phyloP scores from a whole-genome alignment of 2,888 invertebrate genomes.

The Enchytraeus crypticus region DNA sequence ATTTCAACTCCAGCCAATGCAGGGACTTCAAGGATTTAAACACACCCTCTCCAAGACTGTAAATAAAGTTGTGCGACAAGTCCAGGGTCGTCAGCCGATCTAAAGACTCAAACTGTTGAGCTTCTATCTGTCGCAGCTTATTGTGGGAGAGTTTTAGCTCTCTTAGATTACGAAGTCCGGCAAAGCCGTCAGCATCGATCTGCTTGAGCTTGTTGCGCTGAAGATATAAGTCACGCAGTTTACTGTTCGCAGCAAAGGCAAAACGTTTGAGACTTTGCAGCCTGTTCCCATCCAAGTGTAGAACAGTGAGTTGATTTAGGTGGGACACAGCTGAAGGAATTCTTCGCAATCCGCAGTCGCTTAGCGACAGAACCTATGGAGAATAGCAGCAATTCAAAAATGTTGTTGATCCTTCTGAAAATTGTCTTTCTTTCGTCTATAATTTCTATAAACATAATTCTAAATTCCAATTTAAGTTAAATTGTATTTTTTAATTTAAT shows the following conservation, averaged over 20 bases:
- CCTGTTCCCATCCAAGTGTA: constrained; percentile 2
- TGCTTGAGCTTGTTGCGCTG: neutral
- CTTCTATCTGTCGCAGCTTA: neutral
- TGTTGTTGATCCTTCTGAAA: no score
- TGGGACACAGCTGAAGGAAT: neutral
- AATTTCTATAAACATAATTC: no score
- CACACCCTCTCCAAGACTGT: neutral
- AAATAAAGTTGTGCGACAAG: constrained; percentile 10
- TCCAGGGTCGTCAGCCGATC: constrained; percentile 12
- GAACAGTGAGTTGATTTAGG: neutral
- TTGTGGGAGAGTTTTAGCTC: constrained; percentile 1
- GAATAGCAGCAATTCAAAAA: no score
- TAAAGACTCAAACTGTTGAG: neutral
- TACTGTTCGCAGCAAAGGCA: neutral
- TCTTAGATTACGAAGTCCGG: neutral
- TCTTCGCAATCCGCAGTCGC: neutral
- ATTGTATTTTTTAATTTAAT: no score
- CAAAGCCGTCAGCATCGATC: neutral
- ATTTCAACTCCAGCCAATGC: constrained; percentile 15
- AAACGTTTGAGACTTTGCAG: neutral
- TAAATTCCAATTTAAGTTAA: no score
- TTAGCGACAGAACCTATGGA: neutral
- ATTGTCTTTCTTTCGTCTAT: no score
- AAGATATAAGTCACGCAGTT: neutral
- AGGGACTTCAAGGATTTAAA: constrained; percentile 9